These are phyloP conservation scores for Oncorhynchus kisutch DNA, from an alignment of 2,113 vertebrate species.

Conservation along the genomic window DNA sequence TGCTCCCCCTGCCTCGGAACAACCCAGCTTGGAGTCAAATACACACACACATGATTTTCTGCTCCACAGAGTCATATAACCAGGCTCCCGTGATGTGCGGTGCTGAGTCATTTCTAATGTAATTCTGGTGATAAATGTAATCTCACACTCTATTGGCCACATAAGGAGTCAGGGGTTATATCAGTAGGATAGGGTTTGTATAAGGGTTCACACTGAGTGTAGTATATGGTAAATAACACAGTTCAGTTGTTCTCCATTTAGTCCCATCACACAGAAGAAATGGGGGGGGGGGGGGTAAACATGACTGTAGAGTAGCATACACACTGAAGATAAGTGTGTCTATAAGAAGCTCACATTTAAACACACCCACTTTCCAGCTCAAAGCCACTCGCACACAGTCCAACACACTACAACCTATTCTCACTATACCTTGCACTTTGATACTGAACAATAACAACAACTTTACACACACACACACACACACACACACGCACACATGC, in stretches of 20 bases:
- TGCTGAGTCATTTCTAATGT: slow-evolving; percentile 16
- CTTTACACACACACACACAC: slow-evolving; percentile 7
- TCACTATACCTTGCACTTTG: too few species aligned
- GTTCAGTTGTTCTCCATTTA: neutral
- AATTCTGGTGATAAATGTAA: slow-evolving; percentile 20
- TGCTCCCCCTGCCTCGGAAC: too few species aligned
- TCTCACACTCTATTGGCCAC: neutral
- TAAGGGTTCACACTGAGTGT: neutral
- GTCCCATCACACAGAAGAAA: neutral
- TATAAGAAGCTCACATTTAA: neutral
- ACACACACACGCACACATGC: slow-evolving; percentile 30
- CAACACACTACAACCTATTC: too few species aligned
- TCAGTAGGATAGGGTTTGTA: neutral
- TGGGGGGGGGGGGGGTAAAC: neutral
- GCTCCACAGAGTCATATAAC: neutral
- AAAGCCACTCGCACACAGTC: neutral
- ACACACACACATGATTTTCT: neutral
- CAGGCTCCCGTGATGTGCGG: too few species aligned
- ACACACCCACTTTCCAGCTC: neutral
- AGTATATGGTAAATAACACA: neutral
- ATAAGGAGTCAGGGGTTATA: neutral
- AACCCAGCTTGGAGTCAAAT: too few species aligned
- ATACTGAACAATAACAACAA: neutral
- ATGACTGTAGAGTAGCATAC: neutral
- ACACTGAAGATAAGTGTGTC: neutral